Evolutionary conservation across 2,113 vertebrate genomes (phyloP), one percentile per base, ranked within the genome.

Genomic region (Hippocampus mohnikei): DNA sequence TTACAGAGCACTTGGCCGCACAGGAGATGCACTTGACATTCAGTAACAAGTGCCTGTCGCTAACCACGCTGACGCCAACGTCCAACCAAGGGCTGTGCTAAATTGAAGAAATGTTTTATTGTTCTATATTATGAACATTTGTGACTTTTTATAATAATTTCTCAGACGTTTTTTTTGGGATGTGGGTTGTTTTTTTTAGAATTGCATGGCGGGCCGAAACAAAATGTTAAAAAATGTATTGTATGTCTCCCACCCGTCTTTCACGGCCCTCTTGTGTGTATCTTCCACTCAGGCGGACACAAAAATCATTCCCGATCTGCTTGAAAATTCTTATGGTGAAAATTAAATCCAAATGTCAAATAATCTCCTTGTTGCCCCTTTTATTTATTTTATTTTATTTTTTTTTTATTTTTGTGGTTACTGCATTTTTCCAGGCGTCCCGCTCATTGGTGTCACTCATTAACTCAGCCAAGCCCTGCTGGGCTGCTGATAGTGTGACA

Each of bases 391-490:
- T 27, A 9, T 13, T 9, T 25, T 25, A 46, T 27, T 25, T 6
- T n/a, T 56, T 21, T 12, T 5, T 25, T 25, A 44, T 27, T 9
- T 27, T 52, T 37, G 33, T 37, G 33, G 33, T 37, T 6, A 6
- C 5, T 37, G 6, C 66, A 62, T 78, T 77, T 40, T 71, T 42
- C 21, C n/a, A 1, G 1, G 8, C 1, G 3, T 69, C 58, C 15
- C 2, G 5, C 37, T 52, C 20, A 1, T 65, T 7, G 2, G 21
- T 46, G 78, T 91, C 73, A 89, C 18, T 84, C 77, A 87, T 87
- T 89, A 87, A 90, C 86, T 18, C 2, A 25, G 5, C 69, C 77
- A 58, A 77, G 1, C 81, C 78, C 29, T 71, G 67, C 42, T 41
- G 55, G 23, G 55, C 69, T 53, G 5, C 78, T 75, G 77, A 80